Evolutionary conservation across 2,797 vertebrate species (phyloP), one percentile per base, ranked within the genome.

Genomic region (Melanotaenia trifasciata): DNA sequence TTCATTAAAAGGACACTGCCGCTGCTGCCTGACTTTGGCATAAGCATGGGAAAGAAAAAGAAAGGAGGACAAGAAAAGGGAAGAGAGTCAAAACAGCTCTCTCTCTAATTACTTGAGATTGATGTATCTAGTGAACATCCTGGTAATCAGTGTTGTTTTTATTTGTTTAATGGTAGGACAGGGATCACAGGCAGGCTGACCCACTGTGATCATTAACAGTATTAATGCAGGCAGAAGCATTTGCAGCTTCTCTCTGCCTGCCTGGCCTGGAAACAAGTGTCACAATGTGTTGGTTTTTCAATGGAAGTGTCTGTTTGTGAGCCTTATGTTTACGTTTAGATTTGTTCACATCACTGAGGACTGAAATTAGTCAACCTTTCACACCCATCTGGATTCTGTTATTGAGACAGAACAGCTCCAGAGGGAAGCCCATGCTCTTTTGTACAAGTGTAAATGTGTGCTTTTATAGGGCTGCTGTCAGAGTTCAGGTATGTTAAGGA

Each of bases 61-160:
- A 70, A 84, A 67, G 45, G 70, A 67, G 67, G 66, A 77, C 83
- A 80, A 83, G 70, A 76, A 89, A 76, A 78, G 70, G 62, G 51
- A 69, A 84, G 71, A 74, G 69, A 86, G 81, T 90, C 86, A 88
- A 90, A 91, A 90, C 84, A 89, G 73, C 20, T 50, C 74, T 84
- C 74, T 84, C 79, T 90, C 87, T 91, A 92, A 91, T 94, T 93
- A 92, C 84, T 75, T 64, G 82, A 92, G 92, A 94, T 91, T 92
- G 92, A 93, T 93, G 90, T 85, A 80, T 87, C 88, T 85, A 77
- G 76, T 72, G 88, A 91, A 91, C 92, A 90, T 89, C 84, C 83
- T 79, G 86, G 90, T 93, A 92, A 94, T 94, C 90, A 92, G 90
- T 89, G 90, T 91, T 93, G 90, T 89, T 92, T 93, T 92, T 90